A percentile compares a stretch with the other conserved stretches of the same genome.
phyloP scores from a whole-genome alignment of 2,113 vertebrate species.

The Poicephalus meyeri region DNA sequence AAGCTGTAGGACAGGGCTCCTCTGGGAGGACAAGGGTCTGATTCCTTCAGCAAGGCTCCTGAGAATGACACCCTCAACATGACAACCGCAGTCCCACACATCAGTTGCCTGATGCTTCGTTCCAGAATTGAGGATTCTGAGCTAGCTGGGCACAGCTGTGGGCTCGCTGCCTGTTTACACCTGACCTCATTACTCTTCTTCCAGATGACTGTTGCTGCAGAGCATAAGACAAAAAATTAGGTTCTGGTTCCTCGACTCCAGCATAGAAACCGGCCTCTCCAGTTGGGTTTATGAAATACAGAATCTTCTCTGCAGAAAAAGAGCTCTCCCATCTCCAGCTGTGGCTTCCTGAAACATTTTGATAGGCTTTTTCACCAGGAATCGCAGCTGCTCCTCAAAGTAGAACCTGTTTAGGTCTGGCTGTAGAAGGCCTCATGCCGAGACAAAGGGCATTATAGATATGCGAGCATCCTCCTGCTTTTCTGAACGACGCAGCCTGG shows the following conservation, averaged over 20 bases:
- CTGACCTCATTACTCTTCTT: not conserved
- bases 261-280: not conserved
- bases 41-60: not conserved
- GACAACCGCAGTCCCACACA: not conserved
- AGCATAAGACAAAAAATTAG: not conserved
- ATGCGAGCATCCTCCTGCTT: not conserved
- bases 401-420: not conserved
- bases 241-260: not conserved
- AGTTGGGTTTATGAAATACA: accelerated
- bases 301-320: not conserved
- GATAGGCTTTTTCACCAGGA: not conserved
- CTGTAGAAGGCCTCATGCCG: not conserved
- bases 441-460: not conserved
- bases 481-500: not conserved
- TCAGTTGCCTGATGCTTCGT: not conserved
- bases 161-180: not conserved
- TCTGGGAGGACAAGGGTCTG: not conserved
- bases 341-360: not conserved
- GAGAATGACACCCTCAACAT: not conserved
- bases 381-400: not conserved
- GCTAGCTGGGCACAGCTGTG: not conserved
- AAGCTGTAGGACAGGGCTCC: not conserved
- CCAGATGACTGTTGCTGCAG: not conserved
- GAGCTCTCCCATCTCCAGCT: not conserved
- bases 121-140: not conserved